Base-by-base conservation (phyloP, 2,113 vertebrate species). In the Illadopsis cleaveri region DNA sequence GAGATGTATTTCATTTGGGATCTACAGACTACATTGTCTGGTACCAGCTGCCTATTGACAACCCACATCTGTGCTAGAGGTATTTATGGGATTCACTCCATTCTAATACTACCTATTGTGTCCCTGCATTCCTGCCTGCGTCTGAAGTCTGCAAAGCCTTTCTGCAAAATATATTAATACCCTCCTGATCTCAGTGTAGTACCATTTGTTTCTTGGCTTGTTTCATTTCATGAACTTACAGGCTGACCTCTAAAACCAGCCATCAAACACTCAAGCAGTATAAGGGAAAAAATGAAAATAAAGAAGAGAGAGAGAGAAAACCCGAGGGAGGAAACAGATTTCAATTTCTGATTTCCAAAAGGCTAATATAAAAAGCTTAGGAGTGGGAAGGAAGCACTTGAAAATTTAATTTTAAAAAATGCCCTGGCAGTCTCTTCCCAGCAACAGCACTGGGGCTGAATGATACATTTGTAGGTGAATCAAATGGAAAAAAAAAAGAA, bases 251-350 rank as follows among this genome's bases (percentile, higher is more conserved):
- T 57, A 69, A 89, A 87, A 75, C 23, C 33, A 75, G 65, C 17
- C 44, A 87, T 66, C 30, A 75, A 93, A 84, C 23, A 73, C 13
- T 50, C 30, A 42, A 78, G 54, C 15, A 57, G n/a, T 40, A 57
- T 35, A 65, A 66, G 8, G 10, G 6, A 65, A 12, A 28, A 65
- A 40, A 71, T 1, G 3, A 0, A 4, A 18, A 0, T 4, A 18
- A 16, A 21, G 4, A 7, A 25, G 10, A 24, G 4, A 54, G 1
- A 9, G 3, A 35, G 4, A 45, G 45, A 33, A 66, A 45, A 70
- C 40, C 38, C 0, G 0, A 90, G 50, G 21, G 72, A 89, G 42
- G 25, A 94, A 94, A 86, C 12, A 58, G 30, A 81, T 91, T 79
- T 78, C 42, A 73, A 27, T 77, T 92, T 88, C 62, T 9, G 3